Base-by-base conservation (phyloP, 2,797 vertebrate species). In the Malurus splendens region DNA sequence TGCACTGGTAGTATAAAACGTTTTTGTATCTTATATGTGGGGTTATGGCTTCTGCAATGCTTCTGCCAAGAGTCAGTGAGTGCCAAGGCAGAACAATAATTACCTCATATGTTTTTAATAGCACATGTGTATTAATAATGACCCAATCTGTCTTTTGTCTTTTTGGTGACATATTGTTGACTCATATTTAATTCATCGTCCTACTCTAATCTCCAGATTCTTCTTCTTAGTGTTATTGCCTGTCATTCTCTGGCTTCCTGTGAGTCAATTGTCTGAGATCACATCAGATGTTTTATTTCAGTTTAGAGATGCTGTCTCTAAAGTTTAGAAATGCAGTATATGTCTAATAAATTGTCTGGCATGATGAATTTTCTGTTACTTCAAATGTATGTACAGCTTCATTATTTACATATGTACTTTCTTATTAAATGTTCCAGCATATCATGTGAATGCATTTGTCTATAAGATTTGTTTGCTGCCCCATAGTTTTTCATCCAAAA, bases 81-180 rank as follows among this genome's bases (percentile, higher is more conserved):
- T 80, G 82, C 88, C 82, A 91, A 91, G 81, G 61, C 65, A 84
- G 85, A 90, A 54, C 61, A 90, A 23, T 86, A 64, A 90, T 93
- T 80, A 68, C 75, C 74, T 94, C 90, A 86, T 90, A 27, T 92
- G 86, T 88, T 95, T 93, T 88, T 91, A 92, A 91, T 91, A 88
- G 57, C 4, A 6, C 17, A 2, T 60, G 33, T 70, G 32, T 90
- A 82, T 88, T 94, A 86, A 88, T 93, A 90, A 84, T 85, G 57
- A 90, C 68, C 54, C 68, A 74, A 24, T 84, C 68, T 88, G 72
- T 44, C 83, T 67, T 86, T 86, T 94, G 56, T 90, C 83, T 86
- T 90, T 86, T 92, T 82, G 67, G 30, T 92, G 91, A 90, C 87
- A 79, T 81, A 41, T 71, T 84, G 87, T 93, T 95, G 91, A 92